Conservation (phyloP, 1,140 invertebrate species). For the Lethrus apterus region DNA sequence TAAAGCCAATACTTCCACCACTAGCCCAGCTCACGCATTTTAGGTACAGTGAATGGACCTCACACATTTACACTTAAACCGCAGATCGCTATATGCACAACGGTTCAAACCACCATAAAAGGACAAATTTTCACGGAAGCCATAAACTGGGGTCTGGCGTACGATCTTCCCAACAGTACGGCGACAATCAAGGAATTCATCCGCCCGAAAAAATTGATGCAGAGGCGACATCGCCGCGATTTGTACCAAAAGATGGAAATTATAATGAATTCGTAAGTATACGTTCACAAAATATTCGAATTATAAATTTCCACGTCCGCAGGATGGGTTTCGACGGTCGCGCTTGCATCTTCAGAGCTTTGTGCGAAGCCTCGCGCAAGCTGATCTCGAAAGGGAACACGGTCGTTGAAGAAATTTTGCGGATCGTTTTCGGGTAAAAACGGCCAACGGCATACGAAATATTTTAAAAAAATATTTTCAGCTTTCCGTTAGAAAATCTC, state of each 20-base stretch:
- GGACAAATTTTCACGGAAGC: conserved; percentile 57
- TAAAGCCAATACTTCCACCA: too few species aligned
- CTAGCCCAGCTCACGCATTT: too few species aligned
- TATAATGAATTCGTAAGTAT: conserved; percentile 58
- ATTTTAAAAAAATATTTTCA: conserved; percentile 34
- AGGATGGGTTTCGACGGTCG: conserved; percentile 55
- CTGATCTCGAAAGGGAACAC: conserved; percentile 53
- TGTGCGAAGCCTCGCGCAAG: conserved; percentile 64
- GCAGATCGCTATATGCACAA: conserved; percentile 26
- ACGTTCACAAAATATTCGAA: background rate
- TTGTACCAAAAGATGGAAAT: conserved; percentile 59
- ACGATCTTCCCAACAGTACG: conserved; percentile 62
- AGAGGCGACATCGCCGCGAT: conserved; percentile 49
- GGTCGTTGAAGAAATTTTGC: conserved; percentile 63
- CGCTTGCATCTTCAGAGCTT: conserved; percentile 61
- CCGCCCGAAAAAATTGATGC: conserved; percentile 37
- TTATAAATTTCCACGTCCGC: conserved; percentile 22
- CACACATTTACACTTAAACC: too few species aligned
- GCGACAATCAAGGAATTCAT: conserved; percentile 47
- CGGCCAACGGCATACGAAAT: too few species aligned
- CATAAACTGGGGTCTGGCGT: conserved; percentile 67
- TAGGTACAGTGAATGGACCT: too few species aligned
- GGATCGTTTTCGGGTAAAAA: conserved; percentile 63
- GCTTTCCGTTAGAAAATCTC: conserved; percentile 56
- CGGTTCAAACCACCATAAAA: conserved; percentile 29